Evolutionary conservation across 2,888 invertebrate species (phyloP).

Genomic region (Fabriciana adippe): DNA sequence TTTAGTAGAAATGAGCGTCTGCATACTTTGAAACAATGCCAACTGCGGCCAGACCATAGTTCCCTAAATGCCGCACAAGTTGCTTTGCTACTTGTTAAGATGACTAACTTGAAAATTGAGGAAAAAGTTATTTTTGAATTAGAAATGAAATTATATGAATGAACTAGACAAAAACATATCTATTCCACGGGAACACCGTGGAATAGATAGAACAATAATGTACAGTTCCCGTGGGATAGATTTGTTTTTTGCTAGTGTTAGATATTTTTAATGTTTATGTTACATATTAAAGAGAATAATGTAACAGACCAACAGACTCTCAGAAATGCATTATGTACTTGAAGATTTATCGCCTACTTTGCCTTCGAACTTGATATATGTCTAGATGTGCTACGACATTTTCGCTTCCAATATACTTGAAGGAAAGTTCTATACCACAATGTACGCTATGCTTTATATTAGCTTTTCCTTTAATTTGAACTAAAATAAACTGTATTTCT

Average conservation of each 20-base stretch:
- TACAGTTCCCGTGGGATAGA: too few species aligned
- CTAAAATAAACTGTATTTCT: too few species aligned
- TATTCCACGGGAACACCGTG: too few species aligned
- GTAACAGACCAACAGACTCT: too few species aligned
- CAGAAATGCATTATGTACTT: too few species aligned
- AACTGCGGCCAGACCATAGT: slow-evolving; percentile 17
- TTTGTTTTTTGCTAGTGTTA: too few species aligned
- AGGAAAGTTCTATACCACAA: slow-evolving; percentile 3
- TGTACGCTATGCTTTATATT: slow-evolving; percentile 1
- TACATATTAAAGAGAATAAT: too few species aligned
- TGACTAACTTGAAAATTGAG: slow-evolving; percentile 6
- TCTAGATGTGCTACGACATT: slow-evolving; percentile 2
- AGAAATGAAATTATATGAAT: too few species aligned
- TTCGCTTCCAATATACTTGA: slow-evolving; percentile 1
- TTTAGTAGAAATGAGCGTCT: slow-evolving; percentile 23
- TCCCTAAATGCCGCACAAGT: neutral
- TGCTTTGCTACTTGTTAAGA: slow-evolving; percentile 2
- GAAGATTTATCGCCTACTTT: too few species aligned
- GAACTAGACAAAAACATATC: too few species aligned
- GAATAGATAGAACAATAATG: too few species aligned
- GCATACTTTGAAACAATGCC: slow-evolving; percentile 24
- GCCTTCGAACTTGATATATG: neutral
- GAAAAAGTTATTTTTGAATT: neutral
- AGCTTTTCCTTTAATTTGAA: neutral
- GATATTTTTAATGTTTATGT: too few species aligned